Evolutionary conservation across 2,888 invertebrate species (phyloP).

Genomic region (Salticus scenicus): DNA sequence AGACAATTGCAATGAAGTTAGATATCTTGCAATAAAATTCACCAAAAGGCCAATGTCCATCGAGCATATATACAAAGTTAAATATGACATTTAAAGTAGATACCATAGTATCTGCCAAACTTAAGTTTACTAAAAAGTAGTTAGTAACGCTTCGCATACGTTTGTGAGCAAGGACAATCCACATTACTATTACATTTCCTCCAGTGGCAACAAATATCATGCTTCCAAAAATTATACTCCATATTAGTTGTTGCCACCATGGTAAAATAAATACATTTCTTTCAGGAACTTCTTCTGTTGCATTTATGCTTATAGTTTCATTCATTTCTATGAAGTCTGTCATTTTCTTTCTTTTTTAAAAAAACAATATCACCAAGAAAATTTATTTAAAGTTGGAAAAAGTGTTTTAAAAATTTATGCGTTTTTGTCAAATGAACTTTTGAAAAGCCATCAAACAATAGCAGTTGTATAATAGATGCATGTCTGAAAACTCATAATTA

Average conservation of each 20-base stretch:
- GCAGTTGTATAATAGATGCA: too few relatives aligned
- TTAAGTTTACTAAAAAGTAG: slow-evolving; percentile 96
- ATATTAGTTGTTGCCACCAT: slow-evolving; percentile 82
- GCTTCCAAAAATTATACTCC: slow-evolving; percentile 88
- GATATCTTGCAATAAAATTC: slow-evolving; percentile 95
- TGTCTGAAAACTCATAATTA: too few relatives aligned
- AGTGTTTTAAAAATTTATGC: too few relatives aligned
- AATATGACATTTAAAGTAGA: slow-evolving; percentile 96
- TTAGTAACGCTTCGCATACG: slow-evolving; percentile 99
- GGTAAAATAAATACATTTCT: slow-evolving; percentile 70
- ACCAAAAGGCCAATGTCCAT: slow-evolving; percentile 98
- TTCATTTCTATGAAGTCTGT: slow-evolving; percentile 38
- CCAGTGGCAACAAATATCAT: slow-evolving; percentile 95
- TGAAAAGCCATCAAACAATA: too few relatives aligned
- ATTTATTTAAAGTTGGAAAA: neutral
- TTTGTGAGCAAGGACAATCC: slow-evolving; percentile 97
- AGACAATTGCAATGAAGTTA: slow-evolving; percentile 93
- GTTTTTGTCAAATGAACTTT: too few relatives aligned
- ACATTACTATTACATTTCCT: slow-evolving; percentile 98
- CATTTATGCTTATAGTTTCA: slow-evolving; percentile 35
- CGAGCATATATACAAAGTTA: slow-evolving; percentile 96
- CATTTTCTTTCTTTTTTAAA: slow-evolving; percentile 13
- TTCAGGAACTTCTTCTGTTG: slow-evolving; percentile 35
- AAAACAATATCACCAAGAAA: neutral
- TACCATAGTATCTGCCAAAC: slow-evolving; percentile 96